A percentile compares a stretch with the other conserved stretches of the same genome.
Evolutionary conservation across 2,888 invertebrate genomes (phyloP).

Genomic region (Xylocampa areola): DNA sequence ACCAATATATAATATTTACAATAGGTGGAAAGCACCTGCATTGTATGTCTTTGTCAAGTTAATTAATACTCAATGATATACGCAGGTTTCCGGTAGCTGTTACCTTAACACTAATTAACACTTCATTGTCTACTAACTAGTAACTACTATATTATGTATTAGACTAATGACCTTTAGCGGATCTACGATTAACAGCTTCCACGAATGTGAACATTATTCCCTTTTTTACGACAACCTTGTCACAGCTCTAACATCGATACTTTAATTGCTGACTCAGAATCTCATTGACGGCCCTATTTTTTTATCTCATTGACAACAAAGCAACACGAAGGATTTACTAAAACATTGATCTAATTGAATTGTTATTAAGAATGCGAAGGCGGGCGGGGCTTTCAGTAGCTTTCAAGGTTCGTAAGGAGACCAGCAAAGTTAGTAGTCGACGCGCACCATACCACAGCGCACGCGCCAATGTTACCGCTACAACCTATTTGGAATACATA

Average conservation of each 20-base stretch:
- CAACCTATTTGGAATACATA: constrained; percentile 80
- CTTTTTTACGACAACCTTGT: constrained; percentile 42
- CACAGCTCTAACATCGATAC: constrained; percentile 39
- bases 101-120: constrained; percentile 10
- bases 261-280: constrained; percentile 36
- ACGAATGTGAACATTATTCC: constrained; percentile 27
- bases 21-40: constrained; percentile 16
- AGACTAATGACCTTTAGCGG: constrained; percentile 31
- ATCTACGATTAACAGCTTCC: constrained; percentile 13
- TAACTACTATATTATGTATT: constrained; percentile 10
- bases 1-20: too few species aligned
- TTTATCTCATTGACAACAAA: constrained; percentile 41
- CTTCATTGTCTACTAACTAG: constrained; percentile 21
- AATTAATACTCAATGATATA: constrained; percentile 37
- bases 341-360: constrained; percentile 62
- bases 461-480: constrained; percentile 78
- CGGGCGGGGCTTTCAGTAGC: constrained; percentile 81
- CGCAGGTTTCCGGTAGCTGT: constrained; percentile 35
- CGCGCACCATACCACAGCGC: constrained; percentile 77
- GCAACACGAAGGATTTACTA: constrained; percentile 55
- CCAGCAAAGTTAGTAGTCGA: constrained; percentile 73
- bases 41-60: constrained; percentile 33
- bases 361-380: constrained; percentile 69
- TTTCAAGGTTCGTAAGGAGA: constrained; percentile 79
- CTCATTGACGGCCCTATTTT: constrained; percentile 51